Evolutionary conservation across 2,888 invertebrate species (phyloP).

Genomic region (Nymphalis polychloros): DNA sequence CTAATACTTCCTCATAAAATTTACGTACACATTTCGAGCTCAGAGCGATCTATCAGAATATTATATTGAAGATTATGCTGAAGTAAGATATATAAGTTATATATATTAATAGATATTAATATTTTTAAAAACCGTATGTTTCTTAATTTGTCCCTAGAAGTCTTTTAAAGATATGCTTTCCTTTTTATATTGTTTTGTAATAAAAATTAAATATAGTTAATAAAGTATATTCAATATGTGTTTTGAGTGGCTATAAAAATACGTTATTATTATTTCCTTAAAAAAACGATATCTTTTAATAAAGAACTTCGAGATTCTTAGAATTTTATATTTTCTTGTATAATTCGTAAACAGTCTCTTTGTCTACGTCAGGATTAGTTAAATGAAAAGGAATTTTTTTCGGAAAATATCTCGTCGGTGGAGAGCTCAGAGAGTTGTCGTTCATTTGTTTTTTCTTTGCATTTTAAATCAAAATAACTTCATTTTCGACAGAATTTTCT

Average conservation of each 20-base stretch:
- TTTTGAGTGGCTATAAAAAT: neutral
- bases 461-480: slow-evolving; percentile 79
- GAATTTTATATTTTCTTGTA: slow-evolving; percentile 34
- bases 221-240: neutral
- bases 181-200: too few species aligned
- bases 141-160: neutral
- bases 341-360: slow-evolving; percentile 50
- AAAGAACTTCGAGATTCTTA: slow-evolving; percentile 3
- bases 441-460: slow-evolving; percentile 65
- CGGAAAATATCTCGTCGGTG: slow-evolving; percentile 54
- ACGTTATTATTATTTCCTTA: slow-evolving; percentile 8
- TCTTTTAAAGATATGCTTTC: too few species aligned
- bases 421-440: slow-evolving; percentile 46
- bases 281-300: slow-evolving; percentile 3
- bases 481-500: slow-evolving; percentile 69
- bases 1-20: slow-evolving; percentile 9
- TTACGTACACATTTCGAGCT: slow-evolving; percentile 1
- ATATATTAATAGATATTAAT: neutral
- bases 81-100: neutral
- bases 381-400: slow-evolving; percentile 64
- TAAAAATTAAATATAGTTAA: neutral
- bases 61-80: neutral
- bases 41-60: slow-evolving; percentile 6
- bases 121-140: too few species aligned
- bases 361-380: slow-evolving; percentile 61